Percentiles rank a stretch among this genome's conserved stretches.
Conservation (phyloP, 1,140 invertebrate genomes). For the Radopholus similis region DNA sequence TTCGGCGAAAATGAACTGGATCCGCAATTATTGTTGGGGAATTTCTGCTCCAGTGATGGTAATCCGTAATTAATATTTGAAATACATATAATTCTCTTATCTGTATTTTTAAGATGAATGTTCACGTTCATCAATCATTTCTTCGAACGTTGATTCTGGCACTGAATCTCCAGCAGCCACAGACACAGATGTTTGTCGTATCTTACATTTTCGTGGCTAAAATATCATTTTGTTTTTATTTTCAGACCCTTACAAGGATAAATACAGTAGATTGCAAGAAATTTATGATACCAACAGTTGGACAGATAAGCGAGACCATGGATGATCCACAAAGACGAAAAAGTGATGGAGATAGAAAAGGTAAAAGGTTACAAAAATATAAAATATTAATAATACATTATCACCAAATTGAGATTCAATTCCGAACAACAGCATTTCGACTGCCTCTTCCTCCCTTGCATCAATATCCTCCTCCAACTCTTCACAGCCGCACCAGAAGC, state of each 20-base stretch:
- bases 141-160: conserved; percentile 14
- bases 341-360: conserved; percentile 10
- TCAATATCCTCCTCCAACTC: conserved; percentile 7
- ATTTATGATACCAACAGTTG: not conserved
- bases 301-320: not conserved
- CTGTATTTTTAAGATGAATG: conserved; percentile 10
- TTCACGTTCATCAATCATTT: conserved; percentile 10
- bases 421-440: not conserved
- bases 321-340: conserved; percentile 6
- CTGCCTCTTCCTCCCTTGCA: conserved; percentile 11
- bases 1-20: conserved; percentile 3
- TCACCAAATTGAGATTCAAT: not conserved
- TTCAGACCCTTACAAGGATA: not conserved
- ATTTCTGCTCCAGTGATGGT: conserved; percentile 19
- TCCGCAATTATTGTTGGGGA: conserved; percentile 3
- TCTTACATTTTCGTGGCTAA: not conserved
- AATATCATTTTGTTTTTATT: not conserved
- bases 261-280: not conserved
- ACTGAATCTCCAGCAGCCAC: conserved; percentile 10
- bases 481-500: not conserved
- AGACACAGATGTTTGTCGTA: not conserved
- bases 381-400: too few species aligned
- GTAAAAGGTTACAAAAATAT: not conserved
- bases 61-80: not conserved
- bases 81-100: not conserved